Evolutionary conservation across 64 coral and sea anemone genomes (phyloP).

Genomic region (Montipora foliosa): DNA sequence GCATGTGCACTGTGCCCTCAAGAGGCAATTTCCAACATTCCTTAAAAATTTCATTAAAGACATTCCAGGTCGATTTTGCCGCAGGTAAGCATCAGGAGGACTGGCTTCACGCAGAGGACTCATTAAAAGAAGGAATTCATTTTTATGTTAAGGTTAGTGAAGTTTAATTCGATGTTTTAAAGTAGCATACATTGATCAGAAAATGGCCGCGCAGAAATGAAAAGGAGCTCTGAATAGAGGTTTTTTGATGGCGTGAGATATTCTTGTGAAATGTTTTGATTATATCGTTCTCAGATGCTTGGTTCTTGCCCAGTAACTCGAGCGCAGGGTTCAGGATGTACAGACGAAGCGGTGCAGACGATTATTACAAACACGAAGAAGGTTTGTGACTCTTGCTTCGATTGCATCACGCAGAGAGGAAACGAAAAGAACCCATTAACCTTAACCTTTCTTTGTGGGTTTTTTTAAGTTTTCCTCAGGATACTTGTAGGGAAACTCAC

Average conservation of each 20-base stretch:
- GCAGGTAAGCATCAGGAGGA: constrained; percentile 71
- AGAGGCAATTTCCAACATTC: too few species aligned
- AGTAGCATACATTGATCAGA: too few species aligned
- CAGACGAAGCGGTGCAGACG: constrained; percentile 82
- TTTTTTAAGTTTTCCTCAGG: too few species aligned
- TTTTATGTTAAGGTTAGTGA: constrained; percentile 85
- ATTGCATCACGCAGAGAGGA: too few species aligned
- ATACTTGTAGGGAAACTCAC: too few species aligned
- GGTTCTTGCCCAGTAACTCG: constrained; percentile 59
- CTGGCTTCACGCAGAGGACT: constrained; percentile 82
- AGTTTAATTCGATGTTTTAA: background rate
- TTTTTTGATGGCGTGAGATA: too few species aligned
- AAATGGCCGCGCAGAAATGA: too few species aligned
- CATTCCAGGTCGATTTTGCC: background rate
- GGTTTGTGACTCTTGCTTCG: background rate
- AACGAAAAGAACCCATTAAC: too few species aligned
- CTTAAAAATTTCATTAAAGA: too few species aligned
- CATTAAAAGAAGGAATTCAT: constrained; percentile 76
- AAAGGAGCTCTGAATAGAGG: too few species aligned
- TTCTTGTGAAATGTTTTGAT: background rate
- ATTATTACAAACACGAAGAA: constrained; percentile 76
- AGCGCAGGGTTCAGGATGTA: constrained; percentile 77
- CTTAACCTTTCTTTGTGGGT: too few species aligned
- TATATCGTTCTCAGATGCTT: constrained; percentile 51
- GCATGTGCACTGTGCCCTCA: too few species aligned